Percentiles rank a stretch among this genome's conserved stretches.
Evolutionary conservation across 2,797 vertebrate species (phyloP).

Genomic region (Leuciscus waleckii): DNA sequence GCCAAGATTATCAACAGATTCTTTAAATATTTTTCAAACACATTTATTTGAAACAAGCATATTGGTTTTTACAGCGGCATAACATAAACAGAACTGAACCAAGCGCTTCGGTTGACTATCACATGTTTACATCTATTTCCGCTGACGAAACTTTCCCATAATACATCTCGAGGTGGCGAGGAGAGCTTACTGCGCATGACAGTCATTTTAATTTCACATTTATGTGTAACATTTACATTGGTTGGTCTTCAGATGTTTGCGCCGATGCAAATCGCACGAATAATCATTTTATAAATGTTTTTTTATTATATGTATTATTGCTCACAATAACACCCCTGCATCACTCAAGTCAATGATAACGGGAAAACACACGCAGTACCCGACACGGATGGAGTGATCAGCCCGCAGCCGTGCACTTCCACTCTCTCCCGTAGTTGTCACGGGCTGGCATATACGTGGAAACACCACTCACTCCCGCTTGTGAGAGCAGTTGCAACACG

Average conservation of each 20-base stretch:
- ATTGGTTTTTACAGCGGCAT: neutral
- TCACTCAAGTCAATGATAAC: neutral
- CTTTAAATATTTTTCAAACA: neutral
- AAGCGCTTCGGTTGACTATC: neutral
- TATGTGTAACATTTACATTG: conserved; percentile 22
- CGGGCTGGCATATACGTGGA: conserved; percentile 19
- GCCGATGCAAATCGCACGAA: neutral
- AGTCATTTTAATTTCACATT: neutral
- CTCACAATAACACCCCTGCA: neutral
- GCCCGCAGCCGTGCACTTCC: conserved; percentile 43
- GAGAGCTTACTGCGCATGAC: conserved; percentile 20
- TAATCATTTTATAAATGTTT: neutral
- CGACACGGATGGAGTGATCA: conserved; percentile 13
- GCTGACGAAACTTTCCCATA: conserved; percentile 33
- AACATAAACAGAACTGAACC: neutral
- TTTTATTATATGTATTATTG: neutral
- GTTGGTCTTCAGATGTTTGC: neutral
- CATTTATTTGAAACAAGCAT: neutral
- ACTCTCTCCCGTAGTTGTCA: conserved; percentile 28
- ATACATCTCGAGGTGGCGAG: neutral
- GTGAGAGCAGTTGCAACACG: conserved; percentile 15
- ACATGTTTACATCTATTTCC: conserved; percentile 54
- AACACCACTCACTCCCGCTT: neutral
- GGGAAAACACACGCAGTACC: neutral
- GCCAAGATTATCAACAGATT: neutral